Evolutionary conservation across 2,113 vertebrate species (phyloP).

Genomic region (Axis porcinus): DNA sequence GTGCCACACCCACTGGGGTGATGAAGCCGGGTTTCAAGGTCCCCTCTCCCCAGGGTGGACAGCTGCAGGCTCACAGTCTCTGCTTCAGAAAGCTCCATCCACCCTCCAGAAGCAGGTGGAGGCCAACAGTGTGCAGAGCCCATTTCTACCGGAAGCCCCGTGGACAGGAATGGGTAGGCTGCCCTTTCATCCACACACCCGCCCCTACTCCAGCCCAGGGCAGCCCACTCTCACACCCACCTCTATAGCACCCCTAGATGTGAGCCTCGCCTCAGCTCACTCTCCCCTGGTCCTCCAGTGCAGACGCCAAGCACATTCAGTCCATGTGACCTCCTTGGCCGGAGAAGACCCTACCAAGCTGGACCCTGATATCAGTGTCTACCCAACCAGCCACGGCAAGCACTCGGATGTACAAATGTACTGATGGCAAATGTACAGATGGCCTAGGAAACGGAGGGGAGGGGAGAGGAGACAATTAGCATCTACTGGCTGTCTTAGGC

Average conservation of each 20-base stretch:
- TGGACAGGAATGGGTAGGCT: accelerated
- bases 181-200: not conserved
- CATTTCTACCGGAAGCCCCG: accelerated
- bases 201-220: not conserved
- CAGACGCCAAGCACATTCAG: not conserved
- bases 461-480: accelerated
- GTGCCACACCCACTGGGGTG: accelerated
- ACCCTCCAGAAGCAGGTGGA: accelerated
- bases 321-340: accelerated
- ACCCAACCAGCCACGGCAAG: accelerated
- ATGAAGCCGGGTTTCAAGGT: accelerated
- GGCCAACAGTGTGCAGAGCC: accelerated
- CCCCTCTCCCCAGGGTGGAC: accelerated
- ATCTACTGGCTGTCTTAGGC: not conserved
- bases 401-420: not conserved
- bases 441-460: not conserved
- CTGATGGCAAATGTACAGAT: too few species aligned
- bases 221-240: too few species aligned
- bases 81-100: not conserved
- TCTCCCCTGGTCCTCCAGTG: accelerated
- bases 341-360: not conserved
- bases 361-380: not conserved
- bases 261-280: not conserved
- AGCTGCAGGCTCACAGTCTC: too few species aligned
- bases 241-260: not conserved